Percentiles rank a stretch among this genome's conserved stretches.
phyloP scores from a whole-genome alignment of 2,113 vertebrate genomes.

The Labeo catla region DNA sequence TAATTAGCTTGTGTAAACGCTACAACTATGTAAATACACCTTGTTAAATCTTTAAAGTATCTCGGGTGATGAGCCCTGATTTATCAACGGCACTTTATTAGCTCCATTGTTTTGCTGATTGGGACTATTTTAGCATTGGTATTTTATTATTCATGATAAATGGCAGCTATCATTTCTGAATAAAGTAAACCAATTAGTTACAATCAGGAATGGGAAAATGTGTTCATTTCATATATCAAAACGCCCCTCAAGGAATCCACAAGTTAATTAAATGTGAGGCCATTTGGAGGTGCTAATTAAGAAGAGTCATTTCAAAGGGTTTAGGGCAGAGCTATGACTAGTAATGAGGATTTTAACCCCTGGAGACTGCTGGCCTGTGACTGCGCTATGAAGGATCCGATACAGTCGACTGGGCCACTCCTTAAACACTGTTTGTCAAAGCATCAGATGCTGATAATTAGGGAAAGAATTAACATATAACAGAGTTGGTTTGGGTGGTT shows the following conservation, averaged over 20 bases:
- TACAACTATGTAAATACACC: background rate
- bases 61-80: background rate
- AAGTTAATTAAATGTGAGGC: slow-evolving; percentile 74
- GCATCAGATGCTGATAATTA: slow-evolving; percentile 17
- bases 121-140: background rate
- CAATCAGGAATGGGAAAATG: slow-evolving; percentile 72
- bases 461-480: slow-evolving; percentile 7
- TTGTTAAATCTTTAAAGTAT: background rate
- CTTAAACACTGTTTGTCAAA: slow-evolving; percentile 9
- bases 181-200: slow-evolving; percentile 76
- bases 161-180: slow-evolving; percentile 64
- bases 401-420: background rate
- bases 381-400: background rate
- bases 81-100: background rate
- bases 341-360: slow-evolving; percentile 76
- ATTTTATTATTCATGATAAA: background rate
- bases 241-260: slow-evolving; percentile 71
- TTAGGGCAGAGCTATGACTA: slow-evolving; percentile 65
- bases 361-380: slow-evolving; percentile 11
- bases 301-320: slow-evolving; percentile 73
- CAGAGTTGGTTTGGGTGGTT: background rate
- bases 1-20: background rate
- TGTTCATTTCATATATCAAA: slow-evolving; percentile 76
- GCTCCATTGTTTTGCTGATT: background rate
- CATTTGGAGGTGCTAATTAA: slow-evolving; percentile 76